Percentiles rank a stretch among this genome's conserved stretches.
These are phyloP conservation scores for Mythimna ferrago DNA, from an alignment of 2,888 invertebrate genomes.

Conservation along the genomic window DNA sequence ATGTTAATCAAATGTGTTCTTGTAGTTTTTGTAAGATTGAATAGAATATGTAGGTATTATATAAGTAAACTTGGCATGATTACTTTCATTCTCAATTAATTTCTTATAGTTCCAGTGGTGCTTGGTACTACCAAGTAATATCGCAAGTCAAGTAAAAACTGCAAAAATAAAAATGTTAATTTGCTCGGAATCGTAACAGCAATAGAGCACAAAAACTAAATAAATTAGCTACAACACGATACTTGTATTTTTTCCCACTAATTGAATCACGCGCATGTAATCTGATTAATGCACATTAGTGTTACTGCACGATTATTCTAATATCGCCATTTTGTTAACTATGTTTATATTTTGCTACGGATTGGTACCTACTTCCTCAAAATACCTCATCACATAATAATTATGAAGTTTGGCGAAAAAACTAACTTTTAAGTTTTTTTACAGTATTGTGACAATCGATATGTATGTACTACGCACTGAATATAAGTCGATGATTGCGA, in stretches of 20 bases:
- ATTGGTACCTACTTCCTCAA: not conserved
- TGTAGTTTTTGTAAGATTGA: not conserved
- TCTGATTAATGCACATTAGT: conserved; percentile 2
- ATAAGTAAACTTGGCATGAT: not conserved
- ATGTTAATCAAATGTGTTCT: not conserved
- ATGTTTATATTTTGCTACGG: not conserved
- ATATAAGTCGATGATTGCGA: too few species aligned
- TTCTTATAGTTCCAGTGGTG: conserved; percentile 7
- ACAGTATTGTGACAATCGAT: not conserved
- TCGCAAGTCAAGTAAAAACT: conserved; percentile 1
- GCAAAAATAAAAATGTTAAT: conserved; percentile 12
- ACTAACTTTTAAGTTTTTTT: not conserved
- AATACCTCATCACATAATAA: not conserved
- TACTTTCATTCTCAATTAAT: not conserved
- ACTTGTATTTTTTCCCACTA: not conserved
- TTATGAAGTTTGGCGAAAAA: too few species aligned
- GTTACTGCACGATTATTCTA: not conserved
- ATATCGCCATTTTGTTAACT: not conserved
- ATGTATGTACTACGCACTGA: too few species aligned
- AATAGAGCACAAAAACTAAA: conserved; percentile 21
- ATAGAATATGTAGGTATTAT: too few species aligned
- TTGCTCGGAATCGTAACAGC: conserved; percentile 1
- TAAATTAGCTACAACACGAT: not conserved
- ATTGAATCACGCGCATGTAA: conserved; percentile 4
- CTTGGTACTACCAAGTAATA: conserved; percentile 25